Evolutionary conservation across 1,140 invertebrate genomes (phyloP).

Genomic region (Trichomalopsis sarcophagae): DNA sequence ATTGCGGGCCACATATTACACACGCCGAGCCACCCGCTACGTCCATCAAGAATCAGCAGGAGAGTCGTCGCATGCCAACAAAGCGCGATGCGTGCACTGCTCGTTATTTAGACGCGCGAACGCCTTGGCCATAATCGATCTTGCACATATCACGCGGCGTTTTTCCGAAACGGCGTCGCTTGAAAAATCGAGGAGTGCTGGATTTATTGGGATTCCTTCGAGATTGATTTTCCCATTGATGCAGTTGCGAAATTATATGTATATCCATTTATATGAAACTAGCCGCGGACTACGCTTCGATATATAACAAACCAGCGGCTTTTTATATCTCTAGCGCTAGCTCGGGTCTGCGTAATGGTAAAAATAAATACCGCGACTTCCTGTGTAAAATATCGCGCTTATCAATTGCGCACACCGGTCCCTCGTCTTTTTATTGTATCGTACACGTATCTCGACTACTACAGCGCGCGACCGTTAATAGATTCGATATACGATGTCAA

Average conservation of each 20-base stretch:
- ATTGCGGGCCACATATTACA: constrained; percentile 63
- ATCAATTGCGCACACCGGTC: neutral
- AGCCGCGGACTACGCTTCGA: neutral
- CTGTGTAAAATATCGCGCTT: neutral
- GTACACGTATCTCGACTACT: neutral
- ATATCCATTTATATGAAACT: neutral
- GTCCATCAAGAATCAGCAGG: constrained; percentile 69
- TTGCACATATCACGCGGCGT: neutral
- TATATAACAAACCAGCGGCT: neutral
- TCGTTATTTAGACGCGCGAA: constrained; percentile 56
- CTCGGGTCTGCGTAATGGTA: neutral
- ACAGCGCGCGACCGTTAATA: neutral
- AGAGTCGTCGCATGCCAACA: constrained; percentile 67
- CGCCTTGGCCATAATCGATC: constrained; percentile 49
- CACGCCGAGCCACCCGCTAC: constrained; percentile 68
- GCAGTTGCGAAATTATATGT: neutral
- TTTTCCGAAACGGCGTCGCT: neutral
- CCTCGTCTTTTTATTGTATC: neutral
- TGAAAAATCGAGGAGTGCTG: neutral
- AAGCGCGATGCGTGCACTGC: constrained; percentile 13
- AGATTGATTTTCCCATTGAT: neutral
- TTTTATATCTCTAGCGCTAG: neutral
- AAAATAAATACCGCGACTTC: neutral
- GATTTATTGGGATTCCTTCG: neutral
- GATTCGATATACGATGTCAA: constrained; percentile 44